These are phyloP conservation scores for Psylliodes chrysocephalus DNA, from an alignment of 2,888 invertebrate species.

Conservation along the genomic window DNA sequence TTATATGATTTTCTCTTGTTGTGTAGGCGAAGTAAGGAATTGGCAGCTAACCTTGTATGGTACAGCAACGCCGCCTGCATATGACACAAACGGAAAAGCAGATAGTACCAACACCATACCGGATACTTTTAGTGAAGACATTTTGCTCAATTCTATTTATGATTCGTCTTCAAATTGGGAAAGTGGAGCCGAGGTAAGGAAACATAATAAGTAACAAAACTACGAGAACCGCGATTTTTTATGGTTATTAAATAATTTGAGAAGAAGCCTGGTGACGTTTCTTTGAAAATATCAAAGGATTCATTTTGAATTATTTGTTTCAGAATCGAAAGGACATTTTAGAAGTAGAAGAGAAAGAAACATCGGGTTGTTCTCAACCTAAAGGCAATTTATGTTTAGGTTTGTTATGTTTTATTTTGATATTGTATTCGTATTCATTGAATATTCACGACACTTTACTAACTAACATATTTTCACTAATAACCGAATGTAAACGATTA, in stretches of 20 bases:
- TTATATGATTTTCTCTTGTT: too few species aligned
- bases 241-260: too few species aligned
- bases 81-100: conserved; percentile 49
- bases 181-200: conserved; percentile 71
- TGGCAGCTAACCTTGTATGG: conserved; percentile 89
- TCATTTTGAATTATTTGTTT: conserved; percentile 43
- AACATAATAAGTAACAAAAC: too few species aligned
- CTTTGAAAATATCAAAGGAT: too few species aligned
- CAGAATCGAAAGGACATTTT: conserved; percentile 60
- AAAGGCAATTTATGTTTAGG: conserved; percentile 63
- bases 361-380: conserved; percentile 59
- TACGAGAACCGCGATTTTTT: too few species aligned
- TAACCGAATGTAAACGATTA: conserved; percentile 35
- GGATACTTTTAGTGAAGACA: conserved; percentile 60
- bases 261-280: too few species aligned
- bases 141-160: conserved; percentile 68
- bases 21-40: conserved; percentile 71
- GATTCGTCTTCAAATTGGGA: conserved; percentile 70
- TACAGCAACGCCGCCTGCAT: conserved; percentile 69
- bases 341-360: conserved; percentile 57
- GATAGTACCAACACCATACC: conserved; percentile 39
- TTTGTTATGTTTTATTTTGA: conserved; percentile 61
- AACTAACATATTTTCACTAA: conserved; percentile 53
- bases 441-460: conserved; percentile 43
- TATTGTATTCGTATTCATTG: conserved; percentile 50